Evolutionary conservation across 2,113 vertebrate species (phyloP).

Genomic region (Lamprotornis superbus): DNA sequence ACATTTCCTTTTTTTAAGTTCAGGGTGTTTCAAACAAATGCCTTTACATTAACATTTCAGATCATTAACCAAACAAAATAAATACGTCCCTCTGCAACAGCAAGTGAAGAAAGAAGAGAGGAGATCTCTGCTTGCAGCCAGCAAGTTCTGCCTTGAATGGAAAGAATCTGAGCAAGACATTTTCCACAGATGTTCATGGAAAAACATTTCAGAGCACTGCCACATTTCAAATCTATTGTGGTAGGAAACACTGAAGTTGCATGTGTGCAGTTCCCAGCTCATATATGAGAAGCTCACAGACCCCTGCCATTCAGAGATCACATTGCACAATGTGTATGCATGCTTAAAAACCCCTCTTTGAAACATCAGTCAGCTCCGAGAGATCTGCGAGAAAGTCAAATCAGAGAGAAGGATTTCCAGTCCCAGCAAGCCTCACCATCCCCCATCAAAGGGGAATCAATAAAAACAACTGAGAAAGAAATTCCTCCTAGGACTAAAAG

Average conservation of each 20-base stretch:
- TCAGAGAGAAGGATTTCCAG: neutral
- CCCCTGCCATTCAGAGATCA: neutral
- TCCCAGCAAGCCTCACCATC: neutral
- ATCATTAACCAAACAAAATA: neutral
- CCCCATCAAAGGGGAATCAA: slow-evolving; percentile 24
- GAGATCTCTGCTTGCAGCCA: slow-evolving; percentile 16
- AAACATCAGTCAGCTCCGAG: neutral
- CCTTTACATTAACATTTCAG: neutral
- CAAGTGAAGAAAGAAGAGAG: slow-evolving; percentile 6
- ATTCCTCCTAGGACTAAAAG: slow-evolving; percentile 19
- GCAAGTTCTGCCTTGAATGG: slow-evolving; percentile 44
- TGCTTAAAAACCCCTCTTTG: neutral
- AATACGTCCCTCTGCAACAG: neutral
- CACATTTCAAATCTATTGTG: slow-evolving; percentile 36
- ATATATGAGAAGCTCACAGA: neutral
- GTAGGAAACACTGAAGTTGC: slow-evolving; percentile 30
- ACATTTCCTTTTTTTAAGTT: neutral
- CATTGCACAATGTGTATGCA: neutral
- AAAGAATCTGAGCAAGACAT: slow-evolving; percentile 55
- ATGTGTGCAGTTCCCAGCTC: neutral
- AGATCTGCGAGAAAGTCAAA: neutral
- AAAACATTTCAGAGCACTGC: slow-evolving; percentile 35
- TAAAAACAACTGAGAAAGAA: slow-evolving; percentile 15
- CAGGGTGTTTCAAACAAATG: neutral
- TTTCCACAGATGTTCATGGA: slow-evolving; percentile 57